Evolutionary conservation across 1,140 invertebrate species (phyloP), one percentile per base, ranked within the genome.

Genomic region (Drosophila littoralis): DNA sequence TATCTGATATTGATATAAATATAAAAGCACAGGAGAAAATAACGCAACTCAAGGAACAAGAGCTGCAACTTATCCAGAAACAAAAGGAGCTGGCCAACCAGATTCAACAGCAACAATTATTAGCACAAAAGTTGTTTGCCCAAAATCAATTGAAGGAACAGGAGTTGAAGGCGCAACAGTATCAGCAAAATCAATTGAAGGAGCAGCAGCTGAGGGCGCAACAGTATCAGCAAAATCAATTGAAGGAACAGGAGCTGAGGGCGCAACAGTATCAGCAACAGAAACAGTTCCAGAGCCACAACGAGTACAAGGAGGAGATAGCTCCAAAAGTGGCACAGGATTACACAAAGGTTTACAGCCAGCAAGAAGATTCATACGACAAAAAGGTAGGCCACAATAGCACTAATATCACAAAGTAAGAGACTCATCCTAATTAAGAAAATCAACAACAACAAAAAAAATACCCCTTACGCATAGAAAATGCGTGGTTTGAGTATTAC

Each of bases 1-100:
- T 94, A 72, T 94, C 93, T 5, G 94, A 94, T 83, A 94, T 95
- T 78, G 94, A 94, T 81, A 91, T 91, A 35, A 94, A 93, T 75
- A 94, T 94, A 10, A 89, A 72, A 36, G 93, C 93, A 0, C 84
- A 92, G 55, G 88, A 91, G 51, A 83, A 88, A 64, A 81, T 90
- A 22, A 59, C 80, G 1, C 51, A 76, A 7, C 67, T 91, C 0
- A 91, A 89, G 48, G 77, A 82, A 42, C 69, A 90, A 33, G 80
- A 91, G 54, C 55, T 85, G 4, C 66, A 79, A 35, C 69, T 90
- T 0, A 67, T 91, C 12, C 60, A 90, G 7, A 90, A 89, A 57
- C 90, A 91, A 32, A 81, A 91, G 17, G 77, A 90, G 32, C 35
- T 91, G 54, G 65, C 78, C 1, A 75, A 68, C 33, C 69, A 91